Conservation (phyloP, 2,888 invertebrate species). For the Drepana falcataria region DNA sequence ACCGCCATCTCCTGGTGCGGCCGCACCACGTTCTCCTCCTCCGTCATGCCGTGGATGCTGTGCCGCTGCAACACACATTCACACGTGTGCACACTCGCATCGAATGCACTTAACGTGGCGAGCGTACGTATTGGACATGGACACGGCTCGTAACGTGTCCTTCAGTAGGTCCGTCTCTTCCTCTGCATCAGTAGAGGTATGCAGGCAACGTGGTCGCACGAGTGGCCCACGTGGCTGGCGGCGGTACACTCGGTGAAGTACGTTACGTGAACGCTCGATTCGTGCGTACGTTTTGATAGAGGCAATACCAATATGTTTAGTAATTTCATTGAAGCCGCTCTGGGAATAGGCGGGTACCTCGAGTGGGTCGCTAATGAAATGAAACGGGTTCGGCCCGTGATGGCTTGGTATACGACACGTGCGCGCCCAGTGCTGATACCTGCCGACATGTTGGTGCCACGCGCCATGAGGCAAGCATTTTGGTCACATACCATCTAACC, state of each 20-base stretch:
- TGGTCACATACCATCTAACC: no score
- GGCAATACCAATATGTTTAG: slow-evolving; percentile 1
- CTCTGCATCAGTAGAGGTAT: no score
- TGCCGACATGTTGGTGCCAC: no score
- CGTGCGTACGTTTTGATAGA: neutral
- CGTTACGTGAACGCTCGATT: neutral
- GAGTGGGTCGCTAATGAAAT: slow-evolving; percentile 33
- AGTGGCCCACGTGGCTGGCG: neutral
- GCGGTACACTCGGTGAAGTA: neutral
- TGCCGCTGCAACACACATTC: slow-evolving; percentile 77
- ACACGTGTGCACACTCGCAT: neutral
- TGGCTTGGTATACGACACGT: slow-evolving; percentile 10
- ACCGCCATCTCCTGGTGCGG: slow-evolving; percentile 93
- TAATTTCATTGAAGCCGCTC: slow-evolving; percentile 25
- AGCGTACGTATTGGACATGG: no score
- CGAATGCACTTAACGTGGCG: no score
- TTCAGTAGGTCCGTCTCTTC: no score
- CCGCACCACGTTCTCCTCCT: slow-evolving; percentile 91
- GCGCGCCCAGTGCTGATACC: no score
- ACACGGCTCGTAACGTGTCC: no score
- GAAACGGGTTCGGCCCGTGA: slow-evolving; percentile 23
- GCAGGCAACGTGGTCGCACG: neutral
- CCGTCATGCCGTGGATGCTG: slow-evolving; percentile 95
- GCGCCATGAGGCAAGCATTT: no score
- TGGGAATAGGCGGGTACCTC: slow-evolving; percentile 21